Conservation (phyloP, 2,113 vertebrate genomes). For the Ageneiosus marmoratus region DNA sequence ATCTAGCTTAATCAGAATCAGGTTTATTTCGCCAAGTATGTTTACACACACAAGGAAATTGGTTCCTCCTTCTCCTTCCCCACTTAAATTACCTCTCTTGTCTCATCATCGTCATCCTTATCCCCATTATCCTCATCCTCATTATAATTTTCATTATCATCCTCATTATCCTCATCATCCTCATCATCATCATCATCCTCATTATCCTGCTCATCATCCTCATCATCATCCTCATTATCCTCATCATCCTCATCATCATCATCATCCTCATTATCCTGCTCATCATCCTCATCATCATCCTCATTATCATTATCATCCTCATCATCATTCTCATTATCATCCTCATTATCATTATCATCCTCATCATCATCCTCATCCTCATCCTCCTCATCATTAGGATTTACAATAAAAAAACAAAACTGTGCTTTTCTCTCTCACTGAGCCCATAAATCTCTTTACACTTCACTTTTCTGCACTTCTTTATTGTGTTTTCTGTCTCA, state of each 20-base stretch:
- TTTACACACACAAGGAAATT: no score
- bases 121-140: slow-evolving; percentile 38
- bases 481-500: slow-evolving; percentile 28
- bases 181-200: no score
- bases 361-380: slow-evolving; percentile 27
- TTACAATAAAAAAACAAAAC: slow-evolving; percentile 63
- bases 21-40: no score
- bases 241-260: slow-evolving; percentile 51
- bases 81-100: slow-evolving; percentile 57
- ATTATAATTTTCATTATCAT: background rate
- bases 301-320: slow-evolving; percentile 52
- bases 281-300: slow-evolving; percentile 35
- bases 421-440: slow-evolving; percentile 7
- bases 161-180: slow-evolving; percentile 44
- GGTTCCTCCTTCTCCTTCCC: slow-evolving; percentile 24
- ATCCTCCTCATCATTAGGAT: slow-evolving; percentile 59
- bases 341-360: slow-evolving; percentile 54
- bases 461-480: background rate
- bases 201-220: no score
- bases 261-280: no score
- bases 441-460: background rate
- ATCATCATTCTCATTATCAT: slow-evolving; percentile 28
- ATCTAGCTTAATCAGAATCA: background rate
- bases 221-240: slow-evolving; percentile 18
- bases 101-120: slow-evolving; percentile 42